phyloP scores from a whole-genome alignment of 1,140 invertebrate genomes.

The Cherax quadricarinatus region DNA sequence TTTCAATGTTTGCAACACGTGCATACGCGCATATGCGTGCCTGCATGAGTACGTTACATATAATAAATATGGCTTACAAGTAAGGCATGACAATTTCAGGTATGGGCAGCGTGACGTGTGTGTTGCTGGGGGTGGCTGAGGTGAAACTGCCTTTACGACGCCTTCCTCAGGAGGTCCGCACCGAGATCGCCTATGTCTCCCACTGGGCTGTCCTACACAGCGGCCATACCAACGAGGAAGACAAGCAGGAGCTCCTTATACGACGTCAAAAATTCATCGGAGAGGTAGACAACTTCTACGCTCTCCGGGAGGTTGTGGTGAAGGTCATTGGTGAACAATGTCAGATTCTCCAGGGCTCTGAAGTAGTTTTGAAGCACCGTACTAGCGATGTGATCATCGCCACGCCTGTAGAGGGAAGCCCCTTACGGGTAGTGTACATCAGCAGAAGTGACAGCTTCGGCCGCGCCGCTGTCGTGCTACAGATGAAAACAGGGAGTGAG shows the following conservation, averaged over 20 bases:
- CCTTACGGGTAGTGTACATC: conserved; percentile 48
- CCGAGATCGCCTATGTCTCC: conserved; percentile 15
- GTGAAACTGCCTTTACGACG: conserved; percentile 56
- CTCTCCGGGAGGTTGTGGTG: conserved; percentile 43
- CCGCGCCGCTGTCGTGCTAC: conserved; percentile 47
- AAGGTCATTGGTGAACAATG: conserved; percentile 5
- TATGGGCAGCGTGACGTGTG: conserved; percentile 47
- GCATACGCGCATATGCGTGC: too few species aligned
- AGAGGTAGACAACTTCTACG: conserved; percentile 45
- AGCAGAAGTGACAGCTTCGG: conserved; percentile 43
- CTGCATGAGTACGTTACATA: too few species aligned
- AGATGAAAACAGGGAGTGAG: conserved; percentile 11
- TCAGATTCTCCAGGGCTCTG: conserved; percentile 10
- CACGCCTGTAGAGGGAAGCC: conserved; percentile 19
- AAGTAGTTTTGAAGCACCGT: conserved; percentile 44
- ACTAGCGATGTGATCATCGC: conserved; percentile 38
- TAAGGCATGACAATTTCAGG: not conserved
- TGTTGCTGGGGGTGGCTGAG: conserved; percentile 65
- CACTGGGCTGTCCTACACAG: conserved; percentile 30
- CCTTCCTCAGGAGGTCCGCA: conserved; percentile 44
- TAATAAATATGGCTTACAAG: too few species aligned
- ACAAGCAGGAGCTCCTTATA: not conserved
- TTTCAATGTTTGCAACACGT: too few species aligned
- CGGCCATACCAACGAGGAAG: not conserved
- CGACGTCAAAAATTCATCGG: conserved; percentile 37